A percentile compares a stretch with the other conserved stretches of the same genome.
phyloP scores from a whole-genome alignment of 2,113 vertebrate species.

The Pavo muticus region DNA sequence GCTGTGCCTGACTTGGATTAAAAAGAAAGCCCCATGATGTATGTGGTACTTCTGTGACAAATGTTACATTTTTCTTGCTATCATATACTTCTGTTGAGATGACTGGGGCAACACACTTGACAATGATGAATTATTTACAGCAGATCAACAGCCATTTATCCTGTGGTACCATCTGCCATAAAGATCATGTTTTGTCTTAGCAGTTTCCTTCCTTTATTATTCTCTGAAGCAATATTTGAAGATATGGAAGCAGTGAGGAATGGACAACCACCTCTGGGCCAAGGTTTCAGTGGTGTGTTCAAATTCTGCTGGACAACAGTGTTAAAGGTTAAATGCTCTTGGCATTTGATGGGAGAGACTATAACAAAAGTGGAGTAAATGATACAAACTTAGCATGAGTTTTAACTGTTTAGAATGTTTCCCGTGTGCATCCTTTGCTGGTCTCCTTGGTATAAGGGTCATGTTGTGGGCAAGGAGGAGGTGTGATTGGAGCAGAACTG shows the following conservation, averaged over 20 bases:
- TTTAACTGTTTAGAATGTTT: slow-evolving; percentile 68
- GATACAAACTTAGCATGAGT: slow-evolving; percentile 44
- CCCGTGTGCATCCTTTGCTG: slow-evolving; percentile 55
- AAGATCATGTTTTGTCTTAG: slow-evolving; percentile 43
- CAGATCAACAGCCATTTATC: slow-evolving; percentile 24
- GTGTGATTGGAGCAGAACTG: slow-evolving; percentile 61
- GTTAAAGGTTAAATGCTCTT: slow-evolving; percentile 59
- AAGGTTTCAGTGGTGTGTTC: slow-evolving; percentile 11
- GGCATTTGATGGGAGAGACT: slow-evolving; percentile 49
- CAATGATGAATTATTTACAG: slow-evolving; percentile 56
- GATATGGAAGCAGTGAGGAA: slow-evolving; percentile 16
- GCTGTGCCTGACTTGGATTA: background rate
- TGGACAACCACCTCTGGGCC: slow-evolving; percentile 28
- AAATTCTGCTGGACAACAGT: slow-evolving; percentile 33
- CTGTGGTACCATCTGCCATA: slow-evolving; percentile 41
- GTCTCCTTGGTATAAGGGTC: slow-evolving; percentile 61
- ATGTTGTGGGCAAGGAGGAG: slow-evolving; percentile 67
- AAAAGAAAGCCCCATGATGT: background rate
- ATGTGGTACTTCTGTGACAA: background rate
- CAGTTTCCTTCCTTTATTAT: slow-evolving; percentile 12
- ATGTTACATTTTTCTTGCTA: slow-evolving; percentile 27
- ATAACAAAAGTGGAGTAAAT: slow-evolving; percentile 49
- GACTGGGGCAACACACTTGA: background rate
- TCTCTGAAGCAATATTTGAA: slow-evolving; percentile 21
- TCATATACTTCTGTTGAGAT: slow-evolving; percentile 20